A percentile compares a stretch with the other conserved stretches of the same genome.
phyloP scores from a whole-genome alignment of 2,797 vertebrate species.

The Channallabes apus region DNA sequence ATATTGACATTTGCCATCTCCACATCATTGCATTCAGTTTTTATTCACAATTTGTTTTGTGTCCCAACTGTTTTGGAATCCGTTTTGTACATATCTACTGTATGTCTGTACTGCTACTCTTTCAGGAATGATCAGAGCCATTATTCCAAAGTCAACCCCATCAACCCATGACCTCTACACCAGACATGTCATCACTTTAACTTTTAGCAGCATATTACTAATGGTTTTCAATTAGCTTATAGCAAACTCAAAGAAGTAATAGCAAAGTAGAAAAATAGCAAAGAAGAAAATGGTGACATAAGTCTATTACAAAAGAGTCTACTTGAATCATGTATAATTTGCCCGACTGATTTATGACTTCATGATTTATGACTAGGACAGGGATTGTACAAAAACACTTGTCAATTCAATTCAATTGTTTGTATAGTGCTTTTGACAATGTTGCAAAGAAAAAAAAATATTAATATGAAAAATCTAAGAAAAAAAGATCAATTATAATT shows the following conservation, averaged over 20 bases:
- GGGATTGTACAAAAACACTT: not conserved
- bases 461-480: too few species aligned
- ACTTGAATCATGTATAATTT: conserved; percentile 1
- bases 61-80: too few species aligned
- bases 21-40: too few species aligned
- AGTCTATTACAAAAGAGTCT: not conserved
- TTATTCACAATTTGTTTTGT: too few species aligned
- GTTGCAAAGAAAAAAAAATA: too few species aligned
- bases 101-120: not conserved
- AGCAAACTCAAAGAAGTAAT: too few species aligned
- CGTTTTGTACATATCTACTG: too few species aligned
- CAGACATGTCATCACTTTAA: conserved; percentile 22
- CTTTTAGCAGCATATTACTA: conserved; percentile 9
- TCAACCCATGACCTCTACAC: not conserved
- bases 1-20: too few species aligned
- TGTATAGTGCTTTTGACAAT: too few species aligned
- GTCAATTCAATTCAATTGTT: too few species aligned
- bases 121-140: not conserved
- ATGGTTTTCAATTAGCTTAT: conserved; percentile 8
- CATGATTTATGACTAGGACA: not conserved
- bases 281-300: not conserved
- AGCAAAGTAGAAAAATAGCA: too few species aligned
- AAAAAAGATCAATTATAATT: too few species aligned
- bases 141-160: conserved; percentile 4
- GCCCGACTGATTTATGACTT: not conserved